phyloP scores from a whole-genome alignment of 2,888 invertebrate species.

The Theristus sp. region DNA sequence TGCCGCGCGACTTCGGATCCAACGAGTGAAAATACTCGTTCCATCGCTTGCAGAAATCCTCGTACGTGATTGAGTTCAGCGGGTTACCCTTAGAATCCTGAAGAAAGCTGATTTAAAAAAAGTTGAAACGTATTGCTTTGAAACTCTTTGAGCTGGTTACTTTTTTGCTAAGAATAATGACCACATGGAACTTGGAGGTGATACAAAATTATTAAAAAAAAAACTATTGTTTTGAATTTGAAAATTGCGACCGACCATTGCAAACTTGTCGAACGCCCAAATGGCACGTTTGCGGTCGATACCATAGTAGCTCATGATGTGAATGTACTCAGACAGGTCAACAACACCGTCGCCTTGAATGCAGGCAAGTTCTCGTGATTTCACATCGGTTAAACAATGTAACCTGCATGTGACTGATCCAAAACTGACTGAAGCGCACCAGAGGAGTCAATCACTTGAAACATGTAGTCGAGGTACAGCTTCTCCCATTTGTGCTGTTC shows the following conservation, averaged over 20 bases:
- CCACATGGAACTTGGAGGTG: no score
- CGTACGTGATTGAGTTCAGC: not conserved
- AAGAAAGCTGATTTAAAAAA: no score
- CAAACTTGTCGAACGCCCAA: not conserved
- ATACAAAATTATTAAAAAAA: no score
- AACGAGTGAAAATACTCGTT: not conserved
- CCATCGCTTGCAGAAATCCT: not conserved
- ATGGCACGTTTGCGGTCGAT: not conserved
- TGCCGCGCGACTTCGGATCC: not conserved
- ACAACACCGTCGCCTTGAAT: not conserved
- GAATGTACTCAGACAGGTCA: not conserved
- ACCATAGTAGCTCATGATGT: not conserved
- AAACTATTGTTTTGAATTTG: no score
- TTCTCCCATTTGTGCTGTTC: not conserved
- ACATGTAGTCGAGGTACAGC: not conserved
- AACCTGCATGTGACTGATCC: no score
- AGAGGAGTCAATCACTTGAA: not conserved
- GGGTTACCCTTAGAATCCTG: not conserved
- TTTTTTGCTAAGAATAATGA: no score
- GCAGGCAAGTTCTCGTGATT: not conserved
- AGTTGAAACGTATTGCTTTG: no score
- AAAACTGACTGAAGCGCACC: no score
- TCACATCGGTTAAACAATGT: no score
- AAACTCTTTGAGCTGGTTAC: no score
- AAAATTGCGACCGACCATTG: not conserved